Base-by-base conservation (phyloP, 2,797 vertebrate species). In the Girardinus metallicus region DNA sequence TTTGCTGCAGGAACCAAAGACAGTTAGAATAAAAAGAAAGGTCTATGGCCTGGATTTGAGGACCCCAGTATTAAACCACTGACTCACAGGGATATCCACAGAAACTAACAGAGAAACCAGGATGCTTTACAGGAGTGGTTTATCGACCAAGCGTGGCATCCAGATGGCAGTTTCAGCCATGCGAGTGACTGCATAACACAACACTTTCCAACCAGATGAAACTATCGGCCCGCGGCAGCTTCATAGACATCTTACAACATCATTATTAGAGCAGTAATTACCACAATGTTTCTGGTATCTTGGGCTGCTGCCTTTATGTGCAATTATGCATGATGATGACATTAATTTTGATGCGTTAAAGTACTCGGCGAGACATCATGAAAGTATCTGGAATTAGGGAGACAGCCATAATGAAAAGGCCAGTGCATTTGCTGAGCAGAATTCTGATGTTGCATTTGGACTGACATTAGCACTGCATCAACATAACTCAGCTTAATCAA, bases 121-220 rank as follows among this genome's bases (percentile, higher is more conserved):
- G 81, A 70, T 71, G 72, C 46, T 0, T 7, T 51, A 71, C 72
- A 76, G 39, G 55, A 81, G 41, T 36, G 31, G 71, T 73, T 85
- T 41, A 86, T 76, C 53, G 74, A 81, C 44, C 57, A 79, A 86
- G 84, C 87, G 47, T 83, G 81, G 80, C 79, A 85, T 78, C 74
- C 86, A 89, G 83, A 74, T 83, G 80, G 82, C 77, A 44, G 41
- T 39, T 36, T 44, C 68, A 49, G 62, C 60, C 71, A 73, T 62
- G 64, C 60, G n/a, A 77, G 51, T 80, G 66, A 72, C 77, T 85
- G 60, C 26, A 78, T 83, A 76, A 86, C 73, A 76, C 55, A 29
- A 73, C 73, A 44, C 62, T 41, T 62, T 53, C 57, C 57, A 57
- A 76, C 57, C 36, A 71, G 73, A 87, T 81, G 51, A 81, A 82